Evolutionary conservation across 2,888 invertebrate genomes (phyloP), one percentile per base, ranked within the genome.

Genomic region (Caenorhabditis panamensis): DNA sequence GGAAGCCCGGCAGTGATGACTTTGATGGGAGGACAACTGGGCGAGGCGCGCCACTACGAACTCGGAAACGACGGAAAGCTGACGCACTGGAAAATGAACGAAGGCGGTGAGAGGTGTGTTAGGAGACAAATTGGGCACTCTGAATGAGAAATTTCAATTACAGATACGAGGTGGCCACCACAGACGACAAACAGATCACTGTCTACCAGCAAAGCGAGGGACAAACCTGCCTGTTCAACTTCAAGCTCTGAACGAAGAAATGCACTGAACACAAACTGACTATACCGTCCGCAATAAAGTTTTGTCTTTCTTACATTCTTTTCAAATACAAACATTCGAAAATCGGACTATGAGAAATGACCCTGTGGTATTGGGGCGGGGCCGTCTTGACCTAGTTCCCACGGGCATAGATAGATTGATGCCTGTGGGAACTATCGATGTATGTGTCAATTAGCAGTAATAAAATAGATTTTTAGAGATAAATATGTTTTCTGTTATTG

Each of bases 141-240:
- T 28, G 31, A 36, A 18, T n/a, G 3, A 1, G 4, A 9, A 1
- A 24, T 26, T 41, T n/a, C 44, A n/a, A n/a, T 11, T 59, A 22
- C 68, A 63, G 72, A 68, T 67, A 58, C 51, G 79, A 79, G 41
- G 28, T 79, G 18, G 36, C 59, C 1, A 16, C 59, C 1, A 2
- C 54, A 4, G 37, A 58, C 9, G 41, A 72, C n/a, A n/a, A n/a
- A 4, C 24, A 31, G n/a, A 53, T 66, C 53, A 51, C 62, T 9
- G 53, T 72, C n/a, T 72, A 36, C 53, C 71, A 72, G 28, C 78
- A 79, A 54, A 49, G 44, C 11, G 24, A 28, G 18, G 78, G 78
- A 31, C 71, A 79, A 31, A 71, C 78, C 36, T 64, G 61, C 9
- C 72, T 79, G 18, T 64, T 72, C 67, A 71, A 53, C 0, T 69